Conservation (phyloP, 2,113 vertebrate species). For the Anhinga anhinga region DNA sequence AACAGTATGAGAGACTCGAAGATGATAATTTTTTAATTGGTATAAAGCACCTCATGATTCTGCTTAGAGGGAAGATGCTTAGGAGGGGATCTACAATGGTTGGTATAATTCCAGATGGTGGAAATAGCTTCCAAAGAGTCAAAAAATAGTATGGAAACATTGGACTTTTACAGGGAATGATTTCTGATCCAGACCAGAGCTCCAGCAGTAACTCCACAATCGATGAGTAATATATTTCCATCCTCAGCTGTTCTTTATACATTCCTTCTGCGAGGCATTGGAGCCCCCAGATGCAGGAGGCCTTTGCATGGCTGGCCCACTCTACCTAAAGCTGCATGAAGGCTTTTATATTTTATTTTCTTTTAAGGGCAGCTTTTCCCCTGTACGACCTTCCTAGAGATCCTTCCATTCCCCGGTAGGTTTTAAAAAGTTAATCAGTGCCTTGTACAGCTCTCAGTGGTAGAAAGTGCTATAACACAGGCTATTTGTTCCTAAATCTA, state of each 20-base stretch:
- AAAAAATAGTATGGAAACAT: background rate
- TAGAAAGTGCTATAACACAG: background rate
- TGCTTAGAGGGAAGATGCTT: background rate
- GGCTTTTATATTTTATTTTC: background rate
- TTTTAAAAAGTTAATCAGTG: constrained; percentile 39
- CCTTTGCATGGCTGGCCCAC: fast-evolving
- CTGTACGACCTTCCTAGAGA: background rate
- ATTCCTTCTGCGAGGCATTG: background rate
- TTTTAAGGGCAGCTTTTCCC: background rate
- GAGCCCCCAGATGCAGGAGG: background rate
- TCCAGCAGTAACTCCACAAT: background rate
- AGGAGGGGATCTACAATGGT: background rate
- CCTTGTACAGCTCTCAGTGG: background rate
- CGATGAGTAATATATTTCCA: background rate
- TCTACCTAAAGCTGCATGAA: background rate
- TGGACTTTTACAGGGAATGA: background rate
- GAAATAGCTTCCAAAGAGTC: background rate
- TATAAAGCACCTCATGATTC: background rate
- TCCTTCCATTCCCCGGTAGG: background rate
- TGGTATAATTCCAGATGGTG: background rate
- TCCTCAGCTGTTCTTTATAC: background rate
- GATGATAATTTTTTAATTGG: constrained; percentile 26
- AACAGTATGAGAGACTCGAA: background rate
- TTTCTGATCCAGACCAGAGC: background rate
- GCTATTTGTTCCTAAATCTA: constrained; percentile 33